phyloP scores from a whole-genome alignment of 2,888 invertebrate genomes.

The Polydesmus complanatus region DNA sequence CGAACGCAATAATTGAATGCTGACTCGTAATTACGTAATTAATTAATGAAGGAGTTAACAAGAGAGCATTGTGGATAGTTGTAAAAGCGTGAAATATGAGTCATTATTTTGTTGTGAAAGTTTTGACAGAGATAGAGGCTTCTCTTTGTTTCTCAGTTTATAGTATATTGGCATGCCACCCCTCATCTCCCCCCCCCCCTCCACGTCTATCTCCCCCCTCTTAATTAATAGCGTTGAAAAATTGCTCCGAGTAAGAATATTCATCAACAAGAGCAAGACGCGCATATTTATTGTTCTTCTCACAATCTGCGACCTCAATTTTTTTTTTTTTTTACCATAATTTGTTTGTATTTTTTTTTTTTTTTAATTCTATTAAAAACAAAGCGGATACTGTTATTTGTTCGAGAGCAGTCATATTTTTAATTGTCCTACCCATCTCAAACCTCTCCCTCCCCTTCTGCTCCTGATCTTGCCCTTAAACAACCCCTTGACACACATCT shows the following conservation, averaged over 20 bases:
- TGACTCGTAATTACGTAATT: no score
- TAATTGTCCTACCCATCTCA: neutral
- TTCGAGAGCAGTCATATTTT: neutral
- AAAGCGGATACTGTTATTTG: neutral
- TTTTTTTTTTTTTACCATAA: neutral
- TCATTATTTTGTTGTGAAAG: no score
- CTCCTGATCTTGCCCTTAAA: neutral
- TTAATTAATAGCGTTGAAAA: no score
- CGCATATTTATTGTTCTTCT: neutral
- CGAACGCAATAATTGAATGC: no score
- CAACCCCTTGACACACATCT: neutral
- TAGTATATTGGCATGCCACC: no score
- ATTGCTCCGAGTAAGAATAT: neutral
- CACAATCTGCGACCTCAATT: neutral
- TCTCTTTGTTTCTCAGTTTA: neutral
- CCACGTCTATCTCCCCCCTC: neutral
- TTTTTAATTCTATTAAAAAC: neutral
- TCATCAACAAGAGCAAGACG: neutral
- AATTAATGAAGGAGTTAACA: no score
- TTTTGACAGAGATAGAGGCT: no score
- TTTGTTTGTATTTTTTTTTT: neutral
- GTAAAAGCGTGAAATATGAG: no score
- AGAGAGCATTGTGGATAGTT: no score
- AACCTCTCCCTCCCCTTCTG: neutral
- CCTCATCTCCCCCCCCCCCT: neutral